Evolutionary conservation across 2,797 vertebrate species (phyloP).

Genomic region (Liasis olivaceus): DNA sequence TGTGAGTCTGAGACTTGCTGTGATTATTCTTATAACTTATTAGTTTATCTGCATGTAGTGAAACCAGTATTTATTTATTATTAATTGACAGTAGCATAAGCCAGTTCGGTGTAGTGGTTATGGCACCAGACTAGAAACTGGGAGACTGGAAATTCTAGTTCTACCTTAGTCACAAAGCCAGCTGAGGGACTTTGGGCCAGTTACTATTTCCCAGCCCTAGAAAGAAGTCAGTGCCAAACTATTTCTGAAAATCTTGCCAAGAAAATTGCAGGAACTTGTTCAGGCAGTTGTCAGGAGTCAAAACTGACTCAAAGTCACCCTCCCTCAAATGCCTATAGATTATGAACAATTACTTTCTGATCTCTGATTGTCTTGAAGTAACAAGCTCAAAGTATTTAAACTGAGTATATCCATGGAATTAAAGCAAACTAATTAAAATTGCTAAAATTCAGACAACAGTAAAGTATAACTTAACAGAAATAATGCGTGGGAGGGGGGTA

Average conservation of each 20-base stretch:
- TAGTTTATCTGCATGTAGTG: neutral
- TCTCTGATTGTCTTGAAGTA: slow-evolving; percentile 21
- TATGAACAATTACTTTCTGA: neutral
- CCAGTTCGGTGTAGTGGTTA: neutral
- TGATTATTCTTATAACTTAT: neutral
- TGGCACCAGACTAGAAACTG: neutral
- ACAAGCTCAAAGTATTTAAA: slow-evolving; percentile 29
- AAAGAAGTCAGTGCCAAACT: neutral
- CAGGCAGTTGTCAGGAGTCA: neutral
- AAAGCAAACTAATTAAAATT: slow-evolving; percentile 41
- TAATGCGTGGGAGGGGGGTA: slow-evolving; percentile 30
- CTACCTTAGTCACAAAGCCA: neutral
- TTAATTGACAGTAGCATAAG: neutral
- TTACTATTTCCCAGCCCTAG: neutral
- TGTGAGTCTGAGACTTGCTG: neutral
- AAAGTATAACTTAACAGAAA: slow-evolving; percentile 39
- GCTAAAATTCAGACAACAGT: slow-evolving; percentile 39
- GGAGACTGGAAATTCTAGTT: neutral
- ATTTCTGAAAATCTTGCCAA: neutral
- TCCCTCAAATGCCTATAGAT: neutral
- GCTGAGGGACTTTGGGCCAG: neutral
- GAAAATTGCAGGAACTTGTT: neutral
- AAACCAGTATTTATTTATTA: neutral
- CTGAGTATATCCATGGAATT: slow-evolving; percentile 40
- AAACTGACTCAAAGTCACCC: neutral